A percentile compares a stretch with the other conserved stretches of the same genome.
These are phyloP conservation scores for Dinocampus coccinellae DNA, from an alignment of 2,888 invertebrate genomes.

Conservation along the genomic window DNA sequence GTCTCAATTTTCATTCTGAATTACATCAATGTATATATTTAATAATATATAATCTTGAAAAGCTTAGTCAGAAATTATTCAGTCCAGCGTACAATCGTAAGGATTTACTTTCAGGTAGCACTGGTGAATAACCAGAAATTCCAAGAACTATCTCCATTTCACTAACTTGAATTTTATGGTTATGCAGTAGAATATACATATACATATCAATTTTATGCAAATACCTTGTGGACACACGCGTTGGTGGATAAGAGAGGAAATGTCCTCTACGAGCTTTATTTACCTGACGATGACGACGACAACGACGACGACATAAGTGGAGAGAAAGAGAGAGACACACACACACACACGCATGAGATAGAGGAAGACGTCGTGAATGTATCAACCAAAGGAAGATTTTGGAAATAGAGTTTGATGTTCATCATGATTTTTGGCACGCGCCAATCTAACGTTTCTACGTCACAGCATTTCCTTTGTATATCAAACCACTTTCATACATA, in stretches of 20 bases:
- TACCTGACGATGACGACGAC: no score
- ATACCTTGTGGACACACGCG: conserved; percentile 16
- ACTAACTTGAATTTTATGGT: background rate
- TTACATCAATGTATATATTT: background rate
- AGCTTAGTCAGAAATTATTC: conserved; percentile 61
- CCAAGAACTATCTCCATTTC: background rate
- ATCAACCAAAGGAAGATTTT: background rate
- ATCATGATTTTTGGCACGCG: background rate
- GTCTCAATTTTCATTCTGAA: background rate
- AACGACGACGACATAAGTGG: background rate
- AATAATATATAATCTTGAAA: background rate
- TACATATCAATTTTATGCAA: conserved; percentile 25
- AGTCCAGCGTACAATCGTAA: conserved; percentile 55
- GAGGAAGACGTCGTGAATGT: background rate
- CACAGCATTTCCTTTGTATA: background rate
- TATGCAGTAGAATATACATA: conserved; percentile 4
- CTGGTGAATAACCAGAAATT: conserved; percentile 34
- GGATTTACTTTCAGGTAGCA: conserved; percentile 58
- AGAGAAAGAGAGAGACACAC: background rate
- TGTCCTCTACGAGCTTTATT: background rate
- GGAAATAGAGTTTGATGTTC: conserved; percentile 3
- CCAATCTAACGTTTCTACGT: background rate
- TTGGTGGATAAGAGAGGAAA: background rate
- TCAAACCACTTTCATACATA: background rate
- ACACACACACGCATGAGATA: no score